Evolutionary conservation across 1,140 invertebrate genomes (phyloP), one percentile per base, ranked within the genome.

Genomic region (Asbolus verrucosus): DNA sequence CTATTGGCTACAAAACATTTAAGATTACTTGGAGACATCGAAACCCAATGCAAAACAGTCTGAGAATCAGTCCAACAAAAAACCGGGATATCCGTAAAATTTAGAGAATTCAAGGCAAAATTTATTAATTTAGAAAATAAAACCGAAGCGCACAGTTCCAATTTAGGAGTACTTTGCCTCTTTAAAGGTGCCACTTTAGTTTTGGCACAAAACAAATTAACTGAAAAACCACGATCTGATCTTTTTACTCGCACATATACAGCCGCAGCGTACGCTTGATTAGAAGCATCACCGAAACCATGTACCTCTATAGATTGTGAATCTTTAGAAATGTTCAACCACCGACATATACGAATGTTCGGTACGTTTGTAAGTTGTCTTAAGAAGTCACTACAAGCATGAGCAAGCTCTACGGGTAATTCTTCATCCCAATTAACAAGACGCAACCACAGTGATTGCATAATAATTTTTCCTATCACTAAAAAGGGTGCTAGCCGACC

Each of bases 111-210:
- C 19, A 50, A 36, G 6, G 59, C 71, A 38, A 39, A 73, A 15
- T 15, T 65, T 46, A 24, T 27, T 1, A 75, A 46, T 27, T 68
- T 16, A 76, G 71, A 1, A 78, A 71, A n/a, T 14, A 84, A 31
- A 18, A 78, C 15, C 1, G 82, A 81, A 13, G 71, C 84, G 33
- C 76, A 81, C 0, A 86, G 71, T 76, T 85, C 85, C 18, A 85
- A 67, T 36, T 72, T 9, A 3, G 86, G 84, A 16, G 87, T 76
- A n/a, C 81, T 79, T 0, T 72, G 43, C 8, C 54, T 65, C 75
- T 84, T 83, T 1, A 83, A 46, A 21, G 83, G 84, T 33, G 83
- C 79, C 3, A 85, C 82, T 62, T 80, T 73, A 36, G 78, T 74
- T 72, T 84, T 84, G 4, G 77, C 71, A 31, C 67, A 71, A 8